Conservation (phyloP, 2,113 vertebrate species). For the Fregata magnificens region DNA sequence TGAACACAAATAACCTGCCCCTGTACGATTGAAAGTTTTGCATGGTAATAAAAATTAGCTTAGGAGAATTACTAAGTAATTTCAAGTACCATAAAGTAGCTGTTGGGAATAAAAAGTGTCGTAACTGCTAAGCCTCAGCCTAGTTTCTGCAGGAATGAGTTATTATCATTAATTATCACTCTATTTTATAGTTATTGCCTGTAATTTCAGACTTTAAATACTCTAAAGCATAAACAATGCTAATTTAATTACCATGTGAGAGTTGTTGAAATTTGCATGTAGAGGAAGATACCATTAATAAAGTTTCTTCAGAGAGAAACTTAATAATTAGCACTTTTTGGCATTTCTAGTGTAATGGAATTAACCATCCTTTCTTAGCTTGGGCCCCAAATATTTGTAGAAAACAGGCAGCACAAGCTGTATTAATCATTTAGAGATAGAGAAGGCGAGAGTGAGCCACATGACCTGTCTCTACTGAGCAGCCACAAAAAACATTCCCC, state of each 20-base stretch:
- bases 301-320: conserved; percentile 58
- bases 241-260: conserved; percentile 72
- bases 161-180: conserved; percentile 77
- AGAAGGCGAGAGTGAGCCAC: neutral
- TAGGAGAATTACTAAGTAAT: conserved; percentile 55
- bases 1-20: neutral
- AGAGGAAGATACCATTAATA: conserved; percentile 57
- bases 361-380: neutral
- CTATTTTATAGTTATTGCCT: conserved; percentile 75
- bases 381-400: neutral
- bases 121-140: conserved; percentile 51
- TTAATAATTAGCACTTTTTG: conserved; percentile 39
- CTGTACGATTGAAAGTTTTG: conserved; percentile 22
- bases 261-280: conserved; percentile 46
- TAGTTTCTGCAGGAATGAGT: conserved; percentile 66
- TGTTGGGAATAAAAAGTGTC: conserved; percentile 71
- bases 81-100: conserved; percentile 68
- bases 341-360: neutral
- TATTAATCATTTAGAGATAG: neutral
- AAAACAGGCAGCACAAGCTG: neutral
- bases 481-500: neutral
- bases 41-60: conserved; percentile 56
- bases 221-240: conserved; percentile 70
- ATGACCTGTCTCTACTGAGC: neutral
- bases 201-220: conserved; percentile 78